Percentiles rank a stretch among this genome's conserved stretches.
Conservation (phyloP, 2,888 invertebrate genomes). For the Meghimatium bilineatum region DNA sequence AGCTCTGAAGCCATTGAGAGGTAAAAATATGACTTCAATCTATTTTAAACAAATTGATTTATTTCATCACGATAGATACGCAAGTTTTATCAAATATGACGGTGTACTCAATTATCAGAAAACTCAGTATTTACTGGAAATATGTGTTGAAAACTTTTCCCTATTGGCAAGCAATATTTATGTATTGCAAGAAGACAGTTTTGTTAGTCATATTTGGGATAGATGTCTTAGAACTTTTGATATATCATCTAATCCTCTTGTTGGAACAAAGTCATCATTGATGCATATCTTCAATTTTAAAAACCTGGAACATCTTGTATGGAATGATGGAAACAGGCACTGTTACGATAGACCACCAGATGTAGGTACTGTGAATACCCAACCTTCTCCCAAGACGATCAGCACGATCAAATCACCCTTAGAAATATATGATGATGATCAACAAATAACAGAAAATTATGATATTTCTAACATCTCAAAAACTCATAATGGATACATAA, state of each 20-base stretch:
- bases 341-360: too few species aligned
- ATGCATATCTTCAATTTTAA: conserved; percentile 8
- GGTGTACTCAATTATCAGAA: background rate
- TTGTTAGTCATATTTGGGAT: background rate
- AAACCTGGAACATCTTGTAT: background rate
- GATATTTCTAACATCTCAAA: too few species aligned
- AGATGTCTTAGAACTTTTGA: conserved; percentile 9
- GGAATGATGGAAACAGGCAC: too few species aligned
- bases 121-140: conserved; percentile 12
- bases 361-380: too few species aligned
- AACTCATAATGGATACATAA: too few species aligned
- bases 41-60: background rate
- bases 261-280: background rate
- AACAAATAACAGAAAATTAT: background rate
- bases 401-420: background rate
- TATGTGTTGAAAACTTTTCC: conserved; percentile 10
- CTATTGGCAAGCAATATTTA: background rate
- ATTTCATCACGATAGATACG: background rate
- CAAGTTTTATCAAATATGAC: background rate
- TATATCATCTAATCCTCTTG: conserved; percentile 9
- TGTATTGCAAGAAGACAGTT: background rate
- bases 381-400: too few species aligned
- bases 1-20: background rate
- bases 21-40: conserved; percentile 25
- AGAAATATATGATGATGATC: background rate